Conservation (phyloP, 2,888 invertebrate species). For the Tipula vernalis region DNA sequence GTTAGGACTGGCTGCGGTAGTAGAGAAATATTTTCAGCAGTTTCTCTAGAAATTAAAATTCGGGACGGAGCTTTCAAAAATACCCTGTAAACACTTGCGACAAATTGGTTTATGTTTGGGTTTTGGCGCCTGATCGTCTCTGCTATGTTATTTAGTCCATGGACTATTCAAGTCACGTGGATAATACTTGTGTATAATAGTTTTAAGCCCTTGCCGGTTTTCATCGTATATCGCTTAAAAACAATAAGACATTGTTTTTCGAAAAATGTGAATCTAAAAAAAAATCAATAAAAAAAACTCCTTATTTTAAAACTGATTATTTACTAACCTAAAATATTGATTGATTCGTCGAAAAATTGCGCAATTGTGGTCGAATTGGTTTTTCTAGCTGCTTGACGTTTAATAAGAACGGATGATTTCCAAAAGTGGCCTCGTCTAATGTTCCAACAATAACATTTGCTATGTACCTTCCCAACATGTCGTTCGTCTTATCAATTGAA, state of each 20-base stretch:
- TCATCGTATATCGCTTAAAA: background rate
- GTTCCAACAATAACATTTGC: background rate
- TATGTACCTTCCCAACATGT: background rate
- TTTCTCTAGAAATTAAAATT: no score
- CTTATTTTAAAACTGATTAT: background rate
- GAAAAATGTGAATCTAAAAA: background rate
- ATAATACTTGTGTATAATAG: background rate
- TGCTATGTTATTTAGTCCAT: conserved; percentile 22
- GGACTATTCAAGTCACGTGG: conserved; percentile 20
- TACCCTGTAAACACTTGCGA: conserved; percentile 21
- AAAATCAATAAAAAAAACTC: no score
- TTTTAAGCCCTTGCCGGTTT: no score
- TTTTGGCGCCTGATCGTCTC: conserved; percentile 21
- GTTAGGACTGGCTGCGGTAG: conserved; percentile 24
- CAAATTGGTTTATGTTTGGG: conserved; percentile 21
- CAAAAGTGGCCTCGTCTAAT: background rate
- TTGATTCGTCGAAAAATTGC: background rate
- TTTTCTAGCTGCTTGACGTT: background rate
- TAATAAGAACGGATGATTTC: background rate
- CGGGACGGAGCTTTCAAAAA: conserved; percentile 20
- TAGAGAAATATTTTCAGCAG: conserved; percentile 18
- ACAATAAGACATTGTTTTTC: background rate
- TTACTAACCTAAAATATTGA: background rate
- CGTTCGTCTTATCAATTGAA: background rate
- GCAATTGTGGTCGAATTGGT: background rate